phyloP scores from a whole-genome alignment of 2,113 vertebrate genomes.

The Pao palembangensis region DNA sequence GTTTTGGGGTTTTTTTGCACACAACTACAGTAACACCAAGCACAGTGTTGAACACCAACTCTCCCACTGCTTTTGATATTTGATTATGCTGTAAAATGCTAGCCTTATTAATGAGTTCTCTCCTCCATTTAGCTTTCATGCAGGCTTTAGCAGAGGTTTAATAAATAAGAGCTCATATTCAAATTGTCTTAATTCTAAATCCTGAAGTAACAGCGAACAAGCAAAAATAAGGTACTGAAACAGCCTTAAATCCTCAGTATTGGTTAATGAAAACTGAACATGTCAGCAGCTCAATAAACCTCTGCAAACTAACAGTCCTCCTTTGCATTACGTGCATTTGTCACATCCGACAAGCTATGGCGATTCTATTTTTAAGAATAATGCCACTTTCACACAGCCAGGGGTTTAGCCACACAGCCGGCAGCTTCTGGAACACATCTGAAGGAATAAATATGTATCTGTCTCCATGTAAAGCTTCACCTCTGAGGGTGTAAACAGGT shows the following conservation, averaged over 20 bases:
- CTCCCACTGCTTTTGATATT: background rate
- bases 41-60: background rate
- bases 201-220: conserved; percentile 20
- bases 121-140: conserved; percentile 16
- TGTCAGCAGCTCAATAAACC: conserved; percentile 7
- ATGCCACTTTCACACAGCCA: background rate
- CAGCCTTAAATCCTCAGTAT: background rate
- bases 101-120: background rate
- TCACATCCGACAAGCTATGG: background rate
- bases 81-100: conserved; percentile 3
- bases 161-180: conserved; percentile 28
- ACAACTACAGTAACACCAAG: background rate
- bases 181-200: conserved; percentile 31
- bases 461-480: background rate
- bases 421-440: background rate
- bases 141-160: conserved; percentile 15
- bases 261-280: background rate
- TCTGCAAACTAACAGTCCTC: background rate
- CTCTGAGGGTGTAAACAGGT: background rate
- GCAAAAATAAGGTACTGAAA: conserved; percentile 46
- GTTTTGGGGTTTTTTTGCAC: no score
- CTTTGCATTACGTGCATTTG: background rate
- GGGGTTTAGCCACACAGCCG: background rate
- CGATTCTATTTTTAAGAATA: background rate
- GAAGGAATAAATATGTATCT: no score